These are phyloP conservation scores for Papilio xuthus DNA, from an alignment of 1,140 invertebrate species.

Conservation along the genomic window DNA sequence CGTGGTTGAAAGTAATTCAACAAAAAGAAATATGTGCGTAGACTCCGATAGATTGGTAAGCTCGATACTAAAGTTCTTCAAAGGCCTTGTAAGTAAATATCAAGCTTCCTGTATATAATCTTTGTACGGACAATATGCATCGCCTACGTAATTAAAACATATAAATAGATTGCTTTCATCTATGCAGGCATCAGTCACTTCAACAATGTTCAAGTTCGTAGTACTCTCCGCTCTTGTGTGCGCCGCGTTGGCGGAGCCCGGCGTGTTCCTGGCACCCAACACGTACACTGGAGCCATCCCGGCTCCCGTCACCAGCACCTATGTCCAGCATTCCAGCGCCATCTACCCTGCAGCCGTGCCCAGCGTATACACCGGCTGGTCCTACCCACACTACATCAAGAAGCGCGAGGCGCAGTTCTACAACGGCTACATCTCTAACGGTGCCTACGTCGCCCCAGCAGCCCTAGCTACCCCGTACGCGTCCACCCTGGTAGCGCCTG, in stretches of 20 bases:
- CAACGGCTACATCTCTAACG: constrained; percentile 48
- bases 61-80: background rate
- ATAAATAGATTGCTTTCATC: background rate
- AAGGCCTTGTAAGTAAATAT: background rate
- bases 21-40: background rate
- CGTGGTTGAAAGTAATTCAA: background rate
- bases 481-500: constrained; percentile 49
- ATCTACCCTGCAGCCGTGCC: constrained; percentile 58
- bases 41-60: background rate
- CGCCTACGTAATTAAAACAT: constrained; percentile 5
- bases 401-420: constrained; percentile 56
- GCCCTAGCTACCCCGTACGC: constrained; percentile 46
- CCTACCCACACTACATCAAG: constrained; percentile 61
- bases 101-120: background rate
- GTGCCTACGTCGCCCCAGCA: constrained; percentile 13
- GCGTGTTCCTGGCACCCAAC: constrained; percentile 35
- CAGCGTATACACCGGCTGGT: constrained; percentile 43
- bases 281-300: constrained; percentile 59
- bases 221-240: constrained; percentile 80
- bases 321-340: constrained; percentile 48
- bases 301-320: constrained; percentile 50
- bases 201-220: constrained; percentile 81
- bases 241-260: constrained; percentile 64
- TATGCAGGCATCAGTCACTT: constrained; percentile 38
- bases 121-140: background rate